phyloP scores from a whole-genome alignment of 2,113 vertebrate species.

The Tichodroma muraria region DNA sequence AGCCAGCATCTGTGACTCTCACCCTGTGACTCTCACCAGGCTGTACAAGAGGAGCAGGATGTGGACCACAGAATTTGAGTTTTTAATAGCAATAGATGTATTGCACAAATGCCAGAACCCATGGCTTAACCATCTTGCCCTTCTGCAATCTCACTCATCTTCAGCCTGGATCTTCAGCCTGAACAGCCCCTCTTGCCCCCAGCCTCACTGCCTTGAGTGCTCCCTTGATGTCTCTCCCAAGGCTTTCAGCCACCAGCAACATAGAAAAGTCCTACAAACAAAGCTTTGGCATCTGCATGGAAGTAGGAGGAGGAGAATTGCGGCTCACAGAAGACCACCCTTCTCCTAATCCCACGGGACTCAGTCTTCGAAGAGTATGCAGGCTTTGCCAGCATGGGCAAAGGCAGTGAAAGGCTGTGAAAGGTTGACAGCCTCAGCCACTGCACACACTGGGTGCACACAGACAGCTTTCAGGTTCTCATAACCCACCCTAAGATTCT shows the following conservation, averaged over 20 bases:
- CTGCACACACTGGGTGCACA: fast-evolving
- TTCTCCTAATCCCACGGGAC: not conserved
- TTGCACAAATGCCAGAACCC: not conserved
- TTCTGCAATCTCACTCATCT: not conserved
- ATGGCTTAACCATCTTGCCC: fast-evolving
- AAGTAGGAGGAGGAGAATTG: not conserved
- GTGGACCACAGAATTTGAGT: not conserved
- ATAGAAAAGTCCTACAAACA: not conserved
- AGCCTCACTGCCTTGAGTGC: not conserved
- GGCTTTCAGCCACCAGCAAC: not conserved
- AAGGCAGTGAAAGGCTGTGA: not conserved
- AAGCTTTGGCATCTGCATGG: not conserved
- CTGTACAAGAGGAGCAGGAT: not conserved
- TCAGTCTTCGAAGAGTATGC: fast-evolving
- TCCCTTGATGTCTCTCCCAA: not conserved
- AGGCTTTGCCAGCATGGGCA: not conserved
- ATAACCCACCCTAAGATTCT: not conserved
- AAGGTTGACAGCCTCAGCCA: not conserved
- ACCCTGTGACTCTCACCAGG: too few species aligned
- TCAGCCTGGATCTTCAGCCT: not conserved
- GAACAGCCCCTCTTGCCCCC: not conserved
- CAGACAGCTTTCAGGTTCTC: not conserved
- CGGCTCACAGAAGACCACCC: not conserved
- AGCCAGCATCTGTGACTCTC: fast-evolving
- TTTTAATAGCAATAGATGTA: not conserved